Evolutionary conservation across 2,113 vertebrate species (phyloP).

Genomic region (Chauna torquata): DNA sequence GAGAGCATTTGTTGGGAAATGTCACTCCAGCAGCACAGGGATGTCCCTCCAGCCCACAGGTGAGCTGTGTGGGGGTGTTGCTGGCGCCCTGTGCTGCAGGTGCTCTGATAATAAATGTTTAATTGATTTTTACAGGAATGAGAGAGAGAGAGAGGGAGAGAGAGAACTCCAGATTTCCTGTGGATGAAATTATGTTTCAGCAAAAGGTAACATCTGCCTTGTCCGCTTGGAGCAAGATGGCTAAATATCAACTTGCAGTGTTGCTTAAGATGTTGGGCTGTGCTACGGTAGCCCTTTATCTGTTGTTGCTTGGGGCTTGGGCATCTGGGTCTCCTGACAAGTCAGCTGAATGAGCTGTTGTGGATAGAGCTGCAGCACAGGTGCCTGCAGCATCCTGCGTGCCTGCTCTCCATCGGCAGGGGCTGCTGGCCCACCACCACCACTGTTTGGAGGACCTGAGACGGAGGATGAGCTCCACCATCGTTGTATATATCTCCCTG

Average conservation of each 20-base stretch:
- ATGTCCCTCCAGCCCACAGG: not conserved
- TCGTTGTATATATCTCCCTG: not conserved
- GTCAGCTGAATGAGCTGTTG: not conserved
- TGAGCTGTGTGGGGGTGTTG: not conserved
- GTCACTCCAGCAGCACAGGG: not conserved
- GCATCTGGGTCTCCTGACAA: not conserved
- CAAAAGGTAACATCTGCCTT: not conserved
- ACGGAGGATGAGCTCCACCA: not conserved
- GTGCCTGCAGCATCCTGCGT: accelerated
- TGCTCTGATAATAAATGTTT: not conserved
- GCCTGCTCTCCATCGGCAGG: not conserved
- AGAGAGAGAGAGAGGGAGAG: not conserved
- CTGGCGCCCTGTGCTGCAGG: not conserved
- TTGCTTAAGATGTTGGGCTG: not conserved
- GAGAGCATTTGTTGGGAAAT: not conserved
- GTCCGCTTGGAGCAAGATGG: not conserved
- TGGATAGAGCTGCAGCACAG: not conserved
- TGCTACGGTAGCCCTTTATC: not conserved
- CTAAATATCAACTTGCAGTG: not conserved
- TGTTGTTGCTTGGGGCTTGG: not conserved
- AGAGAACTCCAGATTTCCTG: not conserved
- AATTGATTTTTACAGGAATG: not conserved
- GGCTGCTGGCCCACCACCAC: not conserved
- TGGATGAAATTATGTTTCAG: not conserved
- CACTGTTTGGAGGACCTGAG: not conserved